These are phyloP conservation scores for Nettapus auritus DNA, from an alignment of 2,113 vertebrate species.

Conservation along the genomic window DNA sequence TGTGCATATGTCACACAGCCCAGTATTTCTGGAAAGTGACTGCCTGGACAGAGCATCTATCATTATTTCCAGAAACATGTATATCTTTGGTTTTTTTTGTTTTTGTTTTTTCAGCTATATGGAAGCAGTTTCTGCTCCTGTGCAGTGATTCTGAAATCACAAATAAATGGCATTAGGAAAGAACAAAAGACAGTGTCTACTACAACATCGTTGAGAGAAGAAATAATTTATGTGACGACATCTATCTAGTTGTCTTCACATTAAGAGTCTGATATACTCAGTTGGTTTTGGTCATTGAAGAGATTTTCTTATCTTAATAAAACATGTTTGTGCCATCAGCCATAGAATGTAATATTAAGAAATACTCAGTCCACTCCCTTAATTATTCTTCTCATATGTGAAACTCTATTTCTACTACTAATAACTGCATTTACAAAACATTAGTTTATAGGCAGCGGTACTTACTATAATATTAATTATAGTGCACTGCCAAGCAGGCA, in stretches of 20 bases:
- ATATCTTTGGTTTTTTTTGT: neutral
- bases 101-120: neutral
- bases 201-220: neutral
- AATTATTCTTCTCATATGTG: neutral
- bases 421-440: neutral
- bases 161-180: neutral
- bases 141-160: neutral
- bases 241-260: neutral
- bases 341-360: neutral
- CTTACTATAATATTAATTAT: neutral
- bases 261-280: neutral
- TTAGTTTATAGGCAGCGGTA: neutral
- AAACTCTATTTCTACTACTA: neutral
- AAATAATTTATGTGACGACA: neutral
- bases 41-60: neutral
- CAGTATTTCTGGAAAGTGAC: neutral
- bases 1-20: rapidly evolving
- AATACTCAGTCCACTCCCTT: neutral
- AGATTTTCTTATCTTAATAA: neutral
- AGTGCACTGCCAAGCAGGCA: neutral
- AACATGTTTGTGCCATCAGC: neutral
- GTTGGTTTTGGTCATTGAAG: neutral
- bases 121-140: neutral
- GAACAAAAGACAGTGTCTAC: neutral
- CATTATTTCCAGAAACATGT: neutral